phyloP scores from a whole-genome alignment of 2,797 vertebrate species.

The Bufotes viridis region DNA sequence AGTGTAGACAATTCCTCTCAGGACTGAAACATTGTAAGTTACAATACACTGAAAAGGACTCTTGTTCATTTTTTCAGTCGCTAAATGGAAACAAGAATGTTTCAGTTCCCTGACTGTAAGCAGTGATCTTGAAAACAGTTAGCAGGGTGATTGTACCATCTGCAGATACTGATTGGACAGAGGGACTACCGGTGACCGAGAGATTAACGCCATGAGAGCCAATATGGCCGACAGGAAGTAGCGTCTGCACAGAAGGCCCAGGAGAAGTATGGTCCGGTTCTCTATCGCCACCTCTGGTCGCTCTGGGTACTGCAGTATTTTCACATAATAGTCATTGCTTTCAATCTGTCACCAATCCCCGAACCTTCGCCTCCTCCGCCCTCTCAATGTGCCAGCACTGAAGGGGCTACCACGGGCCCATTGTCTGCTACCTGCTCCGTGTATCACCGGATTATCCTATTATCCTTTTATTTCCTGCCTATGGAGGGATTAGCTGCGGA shows the following conservation, averaged over 20 bases:
- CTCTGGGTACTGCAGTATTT: neutral
- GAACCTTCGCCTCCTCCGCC: neutral
- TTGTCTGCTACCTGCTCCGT: neutral
- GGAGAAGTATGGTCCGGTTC: neutral
- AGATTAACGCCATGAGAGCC: too few species aligned
- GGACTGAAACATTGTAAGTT: too few species aligned
- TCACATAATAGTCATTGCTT: neutral
- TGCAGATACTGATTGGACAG: too few species aligned
- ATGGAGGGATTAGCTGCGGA: slow-evolving; percentile 17
- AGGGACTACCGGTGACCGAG: too few species aligned
- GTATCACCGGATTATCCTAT: slow-evolving; percentile 11
- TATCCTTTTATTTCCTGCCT: slow-evolving; percentile 1
- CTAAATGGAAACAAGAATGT: too few species aligned
- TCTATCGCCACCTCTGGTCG: neutral
- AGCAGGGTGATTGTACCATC: too few species aligned
- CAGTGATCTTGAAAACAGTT: too few species aligned
- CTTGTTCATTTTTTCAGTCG: too few species aligned
- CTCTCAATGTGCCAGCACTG: neutral
- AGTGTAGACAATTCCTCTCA: too few species aligned
- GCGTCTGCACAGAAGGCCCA: neutral
- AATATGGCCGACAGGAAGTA: neutral
- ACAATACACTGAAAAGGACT: too few species aligned
- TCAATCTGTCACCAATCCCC: too few species aligned
- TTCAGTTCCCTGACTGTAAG: too few species aligned
- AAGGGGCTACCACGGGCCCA: neutral